Evolutionary conservation across 2,888 invertebrate species (phyloP), one percentile per base, ranked within the genome.

Genomic region (Phania funesta): DNA sequence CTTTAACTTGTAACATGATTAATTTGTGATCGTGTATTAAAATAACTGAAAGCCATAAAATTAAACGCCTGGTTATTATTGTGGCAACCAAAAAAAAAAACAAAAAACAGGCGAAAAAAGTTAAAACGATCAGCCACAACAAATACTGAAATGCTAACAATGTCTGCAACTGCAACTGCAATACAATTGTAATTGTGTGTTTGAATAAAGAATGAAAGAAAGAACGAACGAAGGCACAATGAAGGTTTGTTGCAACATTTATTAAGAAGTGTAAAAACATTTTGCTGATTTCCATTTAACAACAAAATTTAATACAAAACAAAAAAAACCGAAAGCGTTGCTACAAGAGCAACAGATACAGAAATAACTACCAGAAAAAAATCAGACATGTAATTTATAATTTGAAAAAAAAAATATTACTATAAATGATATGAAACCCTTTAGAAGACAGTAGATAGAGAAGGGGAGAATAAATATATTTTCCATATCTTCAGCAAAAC

Each of bases 1-100:
- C 74, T 74, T 74, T 58, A 50, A 78, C 50, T 74, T 82, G 70
- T 70, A 82, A 78, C 82, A 78, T 82, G 82, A 82, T 82, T 82
- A 82, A 82, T 82, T 82, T 82, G 82, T 78, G 78, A 82, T 82
- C 82, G 82, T 82, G 82, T 82, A 82, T 82, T 78, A 82, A 82
- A 78, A 82, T 82, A 82, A 82, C 82, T 82, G 74, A 82, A 65
- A 82, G 82, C 82, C 70, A 82, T 82, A 82, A 82, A 74, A 82
- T 82, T 78, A 78, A 78, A 82, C 82, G 82, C 82, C 82, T 82
- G 74, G 82, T 78, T 82, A 78, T 82, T 82, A 82, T 82, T 74
- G 67, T 71, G 48, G 58, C 67, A 71, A 22, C 35, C 35, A 62
- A 52, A 54, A 74, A 41, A 35, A 52, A 44, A 9, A 35, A 22